Evolutionary conservation across 2,888 invertebrate genomes (phyloP), one percentile per base, ranked within the genome.

Genomic region (Drosophila kanekoi): DNA sequence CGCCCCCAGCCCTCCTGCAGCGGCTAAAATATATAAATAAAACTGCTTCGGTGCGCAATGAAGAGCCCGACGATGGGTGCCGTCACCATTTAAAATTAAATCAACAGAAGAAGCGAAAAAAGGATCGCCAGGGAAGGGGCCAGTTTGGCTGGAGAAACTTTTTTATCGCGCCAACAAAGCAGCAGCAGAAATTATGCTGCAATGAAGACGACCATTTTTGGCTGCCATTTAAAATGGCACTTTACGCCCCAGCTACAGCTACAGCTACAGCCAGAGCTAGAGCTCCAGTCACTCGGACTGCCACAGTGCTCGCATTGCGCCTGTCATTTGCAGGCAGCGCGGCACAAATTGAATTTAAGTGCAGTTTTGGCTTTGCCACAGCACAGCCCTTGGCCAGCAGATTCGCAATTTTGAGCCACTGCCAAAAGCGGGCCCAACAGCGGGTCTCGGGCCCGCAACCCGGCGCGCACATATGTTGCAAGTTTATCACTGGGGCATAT

Each of bases 41-140:
- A 74, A 86, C 70, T 77, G 79, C 82, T 85, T 73, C 60, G 67
- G 60, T 68, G 78, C 63, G 63, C 67, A 70, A 72, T 80, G 77
- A 73, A 71, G 70, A 61, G 83, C 68, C 74, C 62, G 78, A 65
- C 72, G 85, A 67, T 65, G 69, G 80, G 70, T 72, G 74, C 66
- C 77, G 81, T 78, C 81, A 80, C 87, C 90, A 87, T 83, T 89
- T 86, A 78, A 90, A 90, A 90, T 89, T 90, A 89, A 90, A 89
- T 90, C 87, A 89, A 89, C 89, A 79, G 78, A 85, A 88, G 72
- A 77, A 72, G 71, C 45, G 61, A 51, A 52, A 45, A 53, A 59
- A n/a, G 23, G 20, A 11, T n/a, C 32, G 13, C 2, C 28, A 9
- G 13, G 10, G 45, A 3, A 2, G 23, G 43, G 32, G 9, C 54